Base-by-base conservation (phyloP, 2,797 vertebrate species). In the Numenius phaeopus region DNA sequence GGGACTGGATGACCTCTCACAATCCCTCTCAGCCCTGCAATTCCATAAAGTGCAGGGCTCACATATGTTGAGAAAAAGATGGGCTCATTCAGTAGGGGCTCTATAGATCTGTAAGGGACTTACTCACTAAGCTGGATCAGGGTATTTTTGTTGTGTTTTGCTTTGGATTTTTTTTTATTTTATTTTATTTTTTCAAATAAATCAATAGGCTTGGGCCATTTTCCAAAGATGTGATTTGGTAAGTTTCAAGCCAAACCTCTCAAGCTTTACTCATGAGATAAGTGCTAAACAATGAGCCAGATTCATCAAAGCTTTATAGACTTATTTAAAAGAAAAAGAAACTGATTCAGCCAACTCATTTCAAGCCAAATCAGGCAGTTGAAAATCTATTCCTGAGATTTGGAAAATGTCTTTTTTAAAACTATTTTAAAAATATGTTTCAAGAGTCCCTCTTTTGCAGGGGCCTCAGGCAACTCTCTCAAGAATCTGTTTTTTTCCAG, bases 231-330 rank as follows among this genome's bases (percentile, higher is more conserved):
- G 84, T 66, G 95, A 96, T 97, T 97, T 94, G 92, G 82, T 94
- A 96, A 96, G 90, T 95, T 97, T 92, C 75, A 96, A 97, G 96
- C 96, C 97, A 97, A 97, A 97, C 87, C 92, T 92, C 96, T 97
- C 94, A 97, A 97, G 96, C 95, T 97, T 97, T 96, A 95, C 94
- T 96, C 94, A 91, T 94, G 96, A 97, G 96, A 96, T 97, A 97
- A 97, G 87, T 97, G 87, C 90, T 94, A 82, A 95, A 97, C 96
- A 97, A 97, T 92, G 90, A 90, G 89, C 96, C 96, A 97, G 95
- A 95, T 97, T 97, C 94, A 94, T 95, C 96, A 95, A 96, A 96
- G 96, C 96, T 94, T 94, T 96, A 94, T 57, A 96, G 90, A 96
- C 89, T 95, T 92, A 92, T 87, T 97, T 94, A 96, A 94, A 97